Base-by-base conservation (phyloP, 2,797 vertebrate species). In the Intellagama lesueurii region DNA sequence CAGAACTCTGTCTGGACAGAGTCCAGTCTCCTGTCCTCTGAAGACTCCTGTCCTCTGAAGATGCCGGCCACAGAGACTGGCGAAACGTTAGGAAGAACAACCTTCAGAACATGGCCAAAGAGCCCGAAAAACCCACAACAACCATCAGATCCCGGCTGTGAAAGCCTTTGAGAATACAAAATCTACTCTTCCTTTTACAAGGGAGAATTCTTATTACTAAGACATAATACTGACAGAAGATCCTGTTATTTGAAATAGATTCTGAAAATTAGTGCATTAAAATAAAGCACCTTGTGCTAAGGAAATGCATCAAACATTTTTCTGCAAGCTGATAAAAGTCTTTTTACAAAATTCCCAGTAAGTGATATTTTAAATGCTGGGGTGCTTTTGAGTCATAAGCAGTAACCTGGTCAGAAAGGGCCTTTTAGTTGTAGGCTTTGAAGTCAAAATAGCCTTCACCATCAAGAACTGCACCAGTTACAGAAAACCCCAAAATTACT, bases 201-300 rank as follows among this genome's bases (percentile, higher is more conserved):
- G 22, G 49, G 80, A 92, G 85, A 93, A 88, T 73, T 72, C 26
- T 81, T 70, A 72, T 89, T 84, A 92, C 86, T 78, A 86, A 68
- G 85, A 91, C 91, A 64, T 35, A 70, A 9, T 17, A 17, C 81
- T 83, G 44, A 60, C 70, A 86, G 87, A 94, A 90, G 83, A 28
- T 84, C 49, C 82, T 85, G 5, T 87, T 75, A 88, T 86, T 70
- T 83, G 66, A 44, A 79, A 88, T 2, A n/a, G 68, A 75, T 86
- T 86, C 64, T 0, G 0, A 77, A 68, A 92, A 72, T n/a, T 0
- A 6, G 84, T 56, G 0, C 77, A 91, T 60, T 86, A 89, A 76
- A 90, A 85, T 5, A 4, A 93, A 94, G 66, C 3, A 6, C 77
- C 85, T 87, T 64, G 19, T 28, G n/a, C 80, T 40, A 66, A 87